Evolutionary conservation across 2,888 invertebrate species (phyloP), one percentile per base, ranked within the genome.

Genomic region (Agrotis segetum): DNA sequence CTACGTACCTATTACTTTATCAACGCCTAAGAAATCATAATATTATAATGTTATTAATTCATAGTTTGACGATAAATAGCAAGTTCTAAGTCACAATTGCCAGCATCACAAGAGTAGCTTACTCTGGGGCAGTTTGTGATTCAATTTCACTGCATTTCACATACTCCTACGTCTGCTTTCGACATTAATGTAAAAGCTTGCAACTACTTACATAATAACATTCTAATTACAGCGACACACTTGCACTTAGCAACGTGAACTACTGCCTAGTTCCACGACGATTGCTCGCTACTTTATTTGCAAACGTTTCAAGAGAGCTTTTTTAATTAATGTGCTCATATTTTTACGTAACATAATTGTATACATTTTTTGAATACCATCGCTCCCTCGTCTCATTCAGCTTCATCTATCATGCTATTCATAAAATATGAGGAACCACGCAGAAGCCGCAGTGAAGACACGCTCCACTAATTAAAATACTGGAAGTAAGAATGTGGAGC

Each of bases 401-500:
- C 21, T 55, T 47, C 50, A 60, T 68, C 24, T 63, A 52, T 68
- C 68, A 53, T 56, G 56, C 19, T 65, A 65, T 69, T 72, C 69
- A 78, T 67, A 67, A 67, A 24, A 72, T 78, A 77, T 69, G 60
- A 59, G 55, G 53, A 62, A 66, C 72, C 77, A 72, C 69, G 73
- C 5, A 59, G 65, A 49, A 53, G 52, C 49, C 44, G 69, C 58
- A 55, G 19, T 65, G 60, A 61, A 72, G 75, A 63, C 56, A 74
- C 65, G 69, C 50, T 71, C 64, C 65, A 67, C 52, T 81, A 77
- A 81, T 81, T 81, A 78, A 78, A 76, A 72, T 78, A 62, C 67
- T 71, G 46, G 47, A 55, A 64, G 44, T 46, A 69, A 55, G 55
- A 76, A 72, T 69, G 47, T 68, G 60, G 29, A 66, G 50, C n/a